A percentile compares a stretch with the other conserved stretches of the same genome.
phyloP scores from a whole-genome alignment of 2,113 vertebrate species.

The Athene cunicularia region DNA sequence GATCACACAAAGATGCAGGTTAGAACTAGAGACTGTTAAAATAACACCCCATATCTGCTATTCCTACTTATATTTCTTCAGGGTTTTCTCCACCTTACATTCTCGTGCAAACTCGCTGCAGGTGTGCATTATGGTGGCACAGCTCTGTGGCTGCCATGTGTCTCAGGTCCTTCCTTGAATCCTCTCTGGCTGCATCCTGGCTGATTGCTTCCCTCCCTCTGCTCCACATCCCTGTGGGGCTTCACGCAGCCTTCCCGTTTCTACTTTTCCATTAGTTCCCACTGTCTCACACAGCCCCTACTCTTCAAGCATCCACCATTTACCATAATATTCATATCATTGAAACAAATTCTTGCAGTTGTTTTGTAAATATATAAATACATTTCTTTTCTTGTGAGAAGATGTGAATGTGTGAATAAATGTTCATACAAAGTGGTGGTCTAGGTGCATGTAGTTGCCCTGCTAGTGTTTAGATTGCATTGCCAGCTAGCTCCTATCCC shows the following conservation, averaged over 20 bases:
- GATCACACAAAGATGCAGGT: neutral
- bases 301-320: neutral
- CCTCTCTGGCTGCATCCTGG: neutral
- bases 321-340: accelerated
- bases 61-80: neutral
- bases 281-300: neutral
- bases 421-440: neutral
- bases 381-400: accelerated
- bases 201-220: neutral
- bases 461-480: accelerated
- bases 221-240: neutral
- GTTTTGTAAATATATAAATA: neutral
- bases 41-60: neutral
- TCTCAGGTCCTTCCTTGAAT: neutral
- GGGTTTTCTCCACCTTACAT: neutral
- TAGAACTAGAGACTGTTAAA: neutral
- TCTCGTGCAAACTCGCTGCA: neutral
- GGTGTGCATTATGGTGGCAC: neutral
- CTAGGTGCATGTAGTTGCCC: neutral
- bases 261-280: neutral
- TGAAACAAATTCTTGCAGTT: neutral
- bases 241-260: neutral
- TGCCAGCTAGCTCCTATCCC: neutral
- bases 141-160: neutral
- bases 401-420: neutral